Evolutionary conservation across 2,888 invertebrate species (phyloP).

Genomic region (Drosophila buzzatii): DNA sequence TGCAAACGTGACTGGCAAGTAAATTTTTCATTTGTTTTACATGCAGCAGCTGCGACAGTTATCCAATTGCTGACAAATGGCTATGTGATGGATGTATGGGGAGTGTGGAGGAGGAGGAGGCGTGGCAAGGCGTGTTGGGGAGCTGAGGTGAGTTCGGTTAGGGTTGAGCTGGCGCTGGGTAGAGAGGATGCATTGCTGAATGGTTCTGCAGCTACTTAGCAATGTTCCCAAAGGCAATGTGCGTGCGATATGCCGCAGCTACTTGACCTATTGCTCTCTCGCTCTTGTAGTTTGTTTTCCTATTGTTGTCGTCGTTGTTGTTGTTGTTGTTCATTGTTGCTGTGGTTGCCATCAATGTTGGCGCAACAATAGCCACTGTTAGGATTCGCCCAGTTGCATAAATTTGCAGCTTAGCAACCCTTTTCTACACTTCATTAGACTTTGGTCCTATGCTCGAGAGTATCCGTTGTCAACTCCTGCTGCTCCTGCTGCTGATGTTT

Average conservation of each 20-base stretch:
- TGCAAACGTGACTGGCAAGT: constrained; percentile 11
- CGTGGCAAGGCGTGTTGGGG: background rate
- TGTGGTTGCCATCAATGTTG: constrained; percentile 4
- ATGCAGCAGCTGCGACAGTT: constrained; percentile 12
- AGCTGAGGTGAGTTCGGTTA: background rate
- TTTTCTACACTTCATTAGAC: constrained; percentile 58
- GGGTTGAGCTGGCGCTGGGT: background rate
- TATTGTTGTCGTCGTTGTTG: background rate
- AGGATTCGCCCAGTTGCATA: constrained; percentile 18
- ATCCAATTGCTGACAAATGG: constrained; percentile 15
- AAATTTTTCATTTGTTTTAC: constrained; percentile 8
- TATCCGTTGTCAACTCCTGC: background rate
- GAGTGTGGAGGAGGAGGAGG: background rate
- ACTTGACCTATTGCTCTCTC: constrained; percentile 10
- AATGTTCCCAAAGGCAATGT: constrained; percentile 1
- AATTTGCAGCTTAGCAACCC: constrained; percentile 56
- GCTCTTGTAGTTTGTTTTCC: background rate
- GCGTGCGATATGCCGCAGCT: constrained; percentile 10
- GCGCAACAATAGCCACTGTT: background rate
- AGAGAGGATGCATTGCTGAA: no score
- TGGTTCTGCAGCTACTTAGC: background rate
- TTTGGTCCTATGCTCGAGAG: constrained; percentile 3
- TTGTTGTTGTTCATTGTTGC: background rate
- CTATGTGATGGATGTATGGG: background rate
- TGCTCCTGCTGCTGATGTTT: background rate